Conservation (phyloP, 2,797 vertebrate genomes). For the Falco peregrinus region DNA sequence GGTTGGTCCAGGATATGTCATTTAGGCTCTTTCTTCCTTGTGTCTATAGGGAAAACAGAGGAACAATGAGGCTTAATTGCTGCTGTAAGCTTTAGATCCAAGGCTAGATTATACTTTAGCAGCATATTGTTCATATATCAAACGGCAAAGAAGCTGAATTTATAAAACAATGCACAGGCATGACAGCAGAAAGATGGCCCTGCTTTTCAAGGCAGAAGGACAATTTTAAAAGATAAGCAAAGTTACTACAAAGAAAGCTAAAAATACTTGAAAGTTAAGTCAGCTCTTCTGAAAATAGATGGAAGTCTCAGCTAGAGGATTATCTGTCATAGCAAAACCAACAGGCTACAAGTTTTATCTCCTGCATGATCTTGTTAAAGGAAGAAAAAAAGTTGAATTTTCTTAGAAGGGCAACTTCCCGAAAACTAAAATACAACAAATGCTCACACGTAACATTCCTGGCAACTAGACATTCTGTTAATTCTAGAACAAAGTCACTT, state of each 20-base stretch:
- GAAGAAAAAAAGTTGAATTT: neutral
- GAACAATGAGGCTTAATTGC: neutral
- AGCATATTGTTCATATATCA: neutral
- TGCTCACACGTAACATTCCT: neutral
- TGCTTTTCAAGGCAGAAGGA: neutral
- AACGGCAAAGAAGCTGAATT: neutral
- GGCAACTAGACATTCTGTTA: neutral
- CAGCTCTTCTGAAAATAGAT: neutral
- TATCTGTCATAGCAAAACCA: neutral
- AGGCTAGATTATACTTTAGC: neutral
- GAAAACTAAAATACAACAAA: neutral
- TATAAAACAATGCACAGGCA: neutral
- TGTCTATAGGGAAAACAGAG: neutral
- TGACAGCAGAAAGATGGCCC: neutral
- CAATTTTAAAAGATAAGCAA: neutral
- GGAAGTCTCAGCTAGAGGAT: neutral
- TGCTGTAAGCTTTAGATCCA: neutral
- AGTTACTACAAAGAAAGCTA: neutral
- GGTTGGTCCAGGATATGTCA: neutral
- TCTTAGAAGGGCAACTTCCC: neutral
- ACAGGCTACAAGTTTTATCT: neutral
- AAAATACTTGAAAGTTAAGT: neutral
- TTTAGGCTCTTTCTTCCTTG: neutral
- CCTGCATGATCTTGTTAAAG: accelerated
- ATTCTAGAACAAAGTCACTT: neutral